These are phyloP conservation scores for Tangara arthus DNA, from an alignment of 2,797 vertebrate species.

Conservation along the genomic window DNA sequence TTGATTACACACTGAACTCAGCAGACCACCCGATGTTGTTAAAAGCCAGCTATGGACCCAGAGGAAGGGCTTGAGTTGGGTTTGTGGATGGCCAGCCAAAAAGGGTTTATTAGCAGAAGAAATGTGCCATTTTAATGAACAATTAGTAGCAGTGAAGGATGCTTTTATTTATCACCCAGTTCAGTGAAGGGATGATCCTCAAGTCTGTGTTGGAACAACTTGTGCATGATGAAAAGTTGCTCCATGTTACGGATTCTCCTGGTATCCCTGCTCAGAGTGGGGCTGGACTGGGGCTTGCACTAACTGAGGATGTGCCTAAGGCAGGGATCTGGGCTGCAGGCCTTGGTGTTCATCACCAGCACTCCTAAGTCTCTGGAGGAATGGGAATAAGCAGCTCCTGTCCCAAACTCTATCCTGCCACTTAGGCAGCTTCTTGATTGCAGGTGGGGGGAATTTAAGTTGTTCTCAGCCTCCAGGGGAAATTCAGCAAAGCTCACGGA, in stretches of 20 bases:
- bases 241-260: neutral
- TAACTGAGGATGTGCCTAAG: rapidly evolving
- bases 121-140: neutral
- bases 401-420: neutral
- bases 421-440: neutral
- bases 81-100: neutral
- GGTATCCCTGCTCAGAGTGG: neutral
- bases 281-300: neutral
- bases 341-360: neutral
- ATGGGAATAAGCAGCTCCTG: neutral
- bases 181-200: neutral
- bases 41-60: neutral
- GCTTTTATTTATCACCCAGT: neutral
- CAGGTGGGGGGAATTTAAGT: neutral
- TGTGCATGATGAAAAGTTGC: rapidly evolving
- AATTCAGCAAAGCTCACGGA: neutral
- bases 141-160: neutral
- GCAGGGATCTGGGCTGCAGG: neutral
- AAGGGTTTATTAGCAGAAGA: neutral
- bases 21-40: neutral
- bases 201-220: neutral
- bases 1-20: neutral
- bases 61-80: neutral
- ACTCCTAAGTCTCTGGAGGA: neutral
- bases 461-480: neutral